Evolutionary conservation across 2,113 vertebrate species (phyloP), one percentile per base, ranked within the genome.

Genomic region (Lycocorax pyrrhopterus): DNA sequence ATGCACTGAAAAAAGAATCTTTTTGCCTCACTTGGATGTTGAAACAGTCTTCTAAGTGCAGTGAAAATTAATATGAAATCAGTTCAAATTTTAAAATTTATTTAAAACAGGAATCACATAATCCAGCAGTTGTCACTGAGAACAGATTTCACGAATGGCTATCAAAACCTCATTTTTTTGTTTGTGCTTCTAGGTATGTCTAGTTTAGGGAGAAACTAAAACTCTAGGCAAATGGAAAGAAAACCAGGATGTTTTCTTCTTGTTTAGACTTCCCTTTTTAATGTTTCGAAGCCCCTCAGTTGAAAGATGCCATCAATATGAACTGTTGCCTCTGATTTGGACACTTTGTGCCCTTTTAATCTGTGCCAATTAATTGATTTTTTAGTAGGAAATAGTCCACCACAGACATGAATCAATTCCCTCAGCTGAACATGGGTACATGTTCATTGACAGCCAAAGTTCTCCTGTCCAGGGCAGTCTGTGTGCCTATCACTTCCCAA

Each of bases 1-100:
- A 78, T 55, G 53, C 53, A 76, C 43, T 84, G 77, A 84, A 94
- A 97, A 97, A 84, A 77, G 77, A 96, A 94, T 79, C 8, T 8
- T 84, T 97, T 94, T 94, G 63, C 68, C 84, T 85, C 29, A 51
- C 44, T 41, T 78, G 95, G 64, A 56, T 89, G 44, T 90, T 92
- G 89, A 84, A 91, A 19, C 14, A 37, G 71, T 68, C 72, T 82
- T 87, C 91, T 56, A 71, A 94, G 27, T 87, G 25, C 44, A 30
- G 10, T 64, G 58, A 89, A 81, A 90, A 51, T 93, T 96, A 81
- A 93, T 90, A 84, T 75, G 58, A 84, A 85, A 90, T 30, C n/a
- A 47, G 41, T 39, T 22, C 10, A 67, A 46, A 73, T 68, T 91
- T 91, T 44, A 39, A 62, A 58, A 17, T 63, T 44, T 16, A 6